Base-by-base conservation (phyloP, 2,797 vertebrate genomes). In the Cirrhinus mrigala region DNA sequence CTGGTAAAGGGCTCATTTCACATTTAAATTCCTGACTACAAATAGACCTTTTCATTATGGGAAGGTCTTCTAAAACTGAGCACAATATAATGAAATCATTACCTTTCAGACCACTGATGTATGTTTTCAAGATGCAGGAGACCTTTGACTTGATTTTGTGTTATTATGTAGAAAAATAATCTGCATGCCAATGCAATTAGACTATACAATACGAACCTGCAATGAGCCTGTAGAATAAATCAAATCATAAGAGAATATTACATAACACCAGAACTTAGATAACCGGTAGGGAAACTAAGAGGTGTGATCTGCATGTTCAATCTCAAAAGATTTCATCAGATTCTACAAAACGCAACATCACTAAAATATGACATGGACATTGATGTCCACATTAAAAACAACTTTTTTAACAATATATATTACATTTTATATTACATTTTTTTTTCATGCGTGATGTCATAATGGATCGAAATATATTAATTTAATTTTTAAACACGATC, bases 211-310 rank as follows among this genome's bases (percentile, higher is more conserved):
- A 56, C 16, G 77, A 22, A 44, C 9, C 29, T 44, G 71, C 10
- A 66, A 54, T 62, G 22, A 82, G 80, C 54, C 16, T 18, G 66
- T 54, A 69, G 22, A 8, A 69, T 69, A 40, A 10, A 24, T 40
- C 22, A 56, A 54, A 70, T 15, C 64, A 56, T 44, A 18, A 69
- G 48, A 54, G 29, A 81, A 81, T 54, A 37, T 69, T 54, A 70
- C 48, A 69, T 70, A 81, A 69, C 64, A 54, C 4, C 22, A 79
- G 54, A 44, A 78, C 37, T 60, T 78, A 78, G 75, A 79, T 79
- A 79, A 62, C 77, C 48, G 77, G 58, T 79, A 48, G 58, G 56
- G 5, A 79, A 79, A 79, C 76, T 60, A 78, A 14, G 44, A 48
- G 40, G 46, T 66, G 6, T n/a, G 78, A 68, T 64, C 73, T 29